Evolutionary conservation across 2,797 vertebrate genomes (phyloP).

Genomic region (Gambusia yucatana): DNA sequence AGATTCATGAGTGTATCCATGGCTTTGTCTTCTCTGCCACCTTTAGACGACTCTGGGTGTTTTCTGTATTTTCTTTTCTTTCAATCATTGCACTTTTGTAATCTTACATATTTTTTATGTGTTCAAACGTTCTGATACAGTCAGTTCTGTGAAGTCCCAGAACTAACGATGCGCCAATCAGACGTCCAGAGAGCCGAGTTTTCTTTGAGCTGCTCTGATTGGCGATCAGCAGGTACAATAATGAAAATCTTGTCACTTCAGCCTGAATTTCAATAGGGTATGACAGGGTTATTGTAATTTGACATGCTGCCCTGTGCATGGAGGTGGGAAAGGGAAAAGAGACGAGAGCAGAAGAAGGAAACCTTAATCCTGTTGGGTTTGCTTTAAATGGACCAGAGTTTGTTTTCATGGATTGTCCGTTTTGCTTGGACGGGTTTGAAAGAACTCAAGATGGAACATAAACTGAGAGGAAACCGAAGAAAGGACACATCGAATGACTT

Average conservation of each 20-base stretch:
- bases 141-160: background rate
- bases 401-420: background rate
- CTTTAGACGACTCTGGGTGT: background rate
- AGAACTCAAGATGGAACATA: background rate
- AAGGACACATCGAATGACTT: background rate
- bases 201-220: background rate
- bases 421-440: background rate
- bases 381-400: background rate
- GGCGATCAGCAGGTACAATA: background rate
- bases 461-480: background rate
- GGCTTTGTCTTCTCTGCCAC: background rate
- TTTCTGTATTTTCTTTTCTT: background rate
- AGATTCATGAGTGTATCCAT: background rate
- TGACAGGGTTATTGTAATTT: background rate
- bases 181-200: background rate
- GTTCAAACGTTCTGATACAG: background rate
- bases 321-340: background rate
- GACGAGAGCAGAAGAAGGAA: background rate
- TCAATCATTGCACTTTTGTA: background rate
- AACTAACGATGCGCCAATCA: background rate
- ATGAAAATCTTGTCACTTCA: background rate
- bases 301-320: background rate
- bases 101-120: background rate
- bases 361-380: background rate
- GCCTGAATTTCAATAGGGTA: background rate